Evolutionary conservation across 1,140 invertebrate genomes (phyloP).

Genomic region (Myzus persicae): DNA sequence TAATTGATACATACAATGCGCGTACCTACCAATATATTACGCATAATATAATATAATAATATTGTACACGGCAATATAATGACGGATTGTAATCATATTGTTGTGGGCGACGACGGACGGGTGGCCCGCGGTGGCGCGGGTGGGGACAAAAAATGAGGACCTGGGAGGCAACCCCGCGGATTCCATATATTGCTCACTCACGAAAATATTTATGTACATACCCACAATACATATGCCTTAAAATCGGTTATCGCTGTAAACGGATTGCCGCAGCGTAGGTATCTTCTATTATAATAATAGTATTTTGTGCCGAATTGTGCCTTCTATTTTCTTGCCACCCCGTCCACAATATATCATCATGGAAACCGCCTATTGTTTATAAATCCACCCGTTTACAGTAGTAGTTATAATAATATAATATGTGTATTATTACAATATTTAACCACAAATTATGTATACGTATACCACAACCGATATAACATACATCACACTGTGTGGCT

Average conservation of each 20-base stretch:
- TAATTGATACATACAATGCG: conserved; percentile 35
- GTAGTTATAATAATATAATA: neutral
- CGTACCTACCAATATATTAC: neutral
- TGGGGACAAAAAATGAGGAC: neutral
- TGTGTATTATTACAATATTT: neutral
- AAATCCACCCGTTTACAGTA: neutral
- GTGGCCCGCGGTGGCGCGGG: neutral
- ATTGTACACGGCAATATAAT: neutral
- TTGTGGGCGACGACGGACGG: no score
- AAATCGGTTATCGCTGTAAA: neutral
- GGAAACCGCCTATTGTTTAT: neutral
- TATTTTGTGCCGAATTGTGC: neutral
- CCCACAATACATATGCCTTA: no score
- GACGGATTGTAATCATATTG: neutral
- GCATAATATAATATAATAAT: no score
- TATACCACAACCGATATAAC: neutral
- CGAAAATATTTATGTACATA: no score
- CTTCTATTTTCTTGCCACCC: neutral
- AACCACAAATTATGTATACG: neutral
- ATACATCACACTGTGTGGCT: neutral
- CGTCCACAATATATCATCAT: neutral
- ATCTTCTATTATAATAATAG: no score
- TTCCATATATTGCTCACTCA: neutral
- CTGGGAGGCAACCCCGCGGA: neutral
- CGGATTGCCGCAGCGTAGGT: neutral